Evolutionary conservation across 2,797 vertebrate species (phyloP), one percentile per base, ranked within the genome.

Genomic region (Coreius guichenoti): DNA sequence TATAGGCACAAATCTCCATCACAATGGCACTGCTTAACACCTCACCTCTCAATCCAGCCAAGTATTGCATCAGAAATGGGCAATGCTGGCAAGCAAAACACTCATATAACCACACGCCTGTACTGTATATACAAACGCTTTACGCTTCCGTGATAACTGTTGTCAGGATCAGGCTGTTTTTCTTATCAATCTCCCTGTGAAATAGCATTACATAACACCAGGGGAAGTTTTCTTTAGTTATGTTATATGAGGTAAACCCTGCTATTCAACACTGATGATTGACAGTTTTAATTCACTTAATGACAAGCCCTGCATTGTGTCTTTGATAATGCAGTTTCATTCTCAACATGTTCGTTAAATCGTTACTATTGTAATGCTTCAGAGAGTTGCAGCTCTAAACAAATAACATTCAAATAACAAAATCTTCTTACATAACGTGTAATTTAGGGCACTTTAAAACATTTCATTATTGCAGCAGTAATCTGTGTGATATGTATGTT

Each of bases 61-160:
- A 16, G 54, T 85, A 65, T 92, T 90, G 73, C 89, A 86, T 91
- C 85, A 92, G 86, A 80, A 80, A 61, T 8, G 17, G 12, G 26
- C 58, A 31, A 72, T 8, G 61, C 61, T 65, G 61, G 61, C 26
- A 65, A 16, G 14, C 56, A 77, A 43, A 39, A 76, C 54, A 82
- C 68, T 26, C 61, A 76, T 23, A 83, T 54, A 39, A 72, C 31
- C 31, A 43, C 80, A 87, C 36, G 23, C 36, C 49, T 79, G 0
- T 21, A 29, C 19, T 47, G 78, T 47, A 39, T 73, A 83, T 65
- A 83, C 67, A 70, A 54, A 75, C 43, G 0, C 29, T 51, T 39
- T 14, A 75, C 43, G 0, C 29, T 51, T 39, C 21, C 16, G 39
- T 51, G 73, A 86, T 82, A 69, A 75, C 45, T 4, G 33, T 19